These are phyloP conservation scores for Eulemur rufifrons DNA, from an alignment of 2,113 vertebrate genomes.

Conservation along the genomic window DNA sequence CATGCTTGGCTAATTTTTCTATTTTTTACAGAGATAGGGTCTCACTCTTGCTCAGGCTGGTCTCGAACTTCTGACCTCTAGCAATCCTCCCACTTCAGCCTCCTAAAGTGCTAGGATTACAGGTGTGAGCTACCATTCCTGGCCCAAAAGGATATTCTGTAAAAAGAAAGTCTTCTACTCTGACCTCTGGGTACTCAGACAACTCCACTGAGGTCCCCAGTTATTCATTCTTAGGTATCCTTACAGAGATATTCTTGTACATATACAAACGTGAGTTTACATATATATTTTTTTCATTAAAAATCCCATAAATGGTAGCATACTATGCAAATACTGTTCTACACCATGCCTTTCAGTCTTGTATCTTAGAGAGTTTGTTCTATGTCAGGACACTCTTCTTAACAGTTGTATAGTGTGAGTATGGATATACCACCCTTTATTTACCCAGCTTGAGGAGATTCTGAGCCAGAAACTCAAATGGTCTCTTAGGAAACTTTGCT, in stretches of 20 bases:
- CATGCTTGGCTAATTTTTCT: too few species aligned
- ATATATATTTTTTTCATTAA: background rate
- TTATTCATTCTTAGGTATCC: background rate
- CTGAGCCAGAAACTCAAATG: background rate
- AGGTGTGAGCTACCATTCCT: too few species aligned
- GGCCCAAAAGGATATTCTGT: background rate
- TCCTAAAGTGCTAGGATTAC: too few species aligned
- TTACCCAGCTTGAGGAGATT: background rate
- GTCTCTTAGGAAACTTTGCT: background rate
- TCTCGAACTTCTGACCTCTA: too few species aligned
- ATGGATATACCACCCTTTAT: background rate
- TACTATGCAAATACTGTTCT: background rate
- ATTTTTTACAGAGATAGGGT: too few species aligned
- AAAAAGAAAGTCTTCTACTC: background rate
- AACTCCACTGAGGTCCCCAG: background rate
- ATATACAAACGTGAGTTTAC: background rate
- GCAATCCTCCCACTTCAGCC: too few species aligned
- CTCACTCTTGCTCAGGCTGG: too few species aligned
- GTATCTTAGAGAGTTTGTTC: background rate
- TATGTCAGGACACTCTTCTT: background rate
- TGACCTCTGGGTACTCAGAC: background rate
- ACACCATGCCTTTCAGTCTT: background rate
- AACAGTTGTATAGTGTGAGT: background rate
- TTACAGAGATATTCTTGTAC: background rate
- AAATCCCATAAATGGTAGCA: background rate